phyloP scores from a whole-genome alignment of 2,113 vertebrate genomes.

The Gorsachius goisagi region DNA sequence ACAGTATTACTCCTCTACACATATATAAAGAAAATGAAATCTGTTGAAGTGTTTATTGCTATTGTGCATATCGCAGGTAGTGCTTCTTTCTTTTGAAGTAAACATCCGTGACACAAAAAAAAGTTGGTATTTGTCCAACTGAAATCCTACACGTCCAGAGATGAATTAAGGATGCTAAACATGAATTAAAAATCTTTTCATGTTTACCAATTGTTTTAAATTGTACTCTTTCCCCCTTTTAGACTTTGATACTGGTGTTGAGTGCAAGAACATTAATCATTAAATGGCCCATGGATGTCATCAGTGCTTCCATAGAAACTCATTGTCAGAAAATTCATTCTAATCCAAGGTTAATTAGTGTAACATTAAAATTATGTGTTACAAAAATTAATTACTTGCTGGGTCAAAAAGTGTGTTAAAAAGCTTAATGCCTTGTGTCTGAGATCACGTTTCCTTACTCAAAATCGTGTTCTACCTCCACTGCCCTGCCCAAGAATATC shows the following conservation, averaged over 20 bases:
- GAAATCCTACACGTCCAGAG: background rate
- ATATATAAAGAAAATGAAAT: background rate
- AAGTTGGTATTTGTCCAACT: background rate
- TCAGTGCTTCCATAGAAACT: slow-evolving; percentile 52
- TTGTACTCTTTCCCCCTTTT: background rate
- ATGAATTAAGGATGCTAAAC: background rate
- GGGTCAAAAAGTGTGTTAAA: slow-evolving; percentile 71
- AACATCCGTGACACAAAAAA: background rate
- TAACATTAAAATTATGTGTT: slow-evolving; percentile 76
- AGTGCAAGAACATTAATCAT: slow-evolving; percentile 37
- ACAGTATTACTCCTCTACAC: background rate
- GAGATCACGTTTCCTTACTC: slow-evolving; percentile 33
- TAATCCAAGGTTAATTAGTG: slow-evolving; percentile 78
- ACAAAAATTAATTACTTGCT: slow-evolving; percentile 73
- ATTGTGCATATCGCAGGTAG: background rate
- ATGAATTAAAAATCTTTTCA: background rate
- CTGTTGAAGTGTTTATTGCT: background rate
- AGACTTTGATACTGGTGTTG: background rate
- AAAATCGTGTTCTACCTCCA: background rate
- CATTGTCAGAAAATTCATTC: slow-evolving; percentile 72
- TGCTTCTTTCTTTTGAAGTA: background rate
- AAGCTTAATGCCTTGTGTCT: slow-evolving; percentile 36
- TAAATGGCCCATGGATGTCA: slow-evolving; percentile 36
- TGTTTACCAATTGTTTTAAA: slow-evolving; percentile 16
- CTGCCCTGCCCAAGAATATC: background rate